A percentile compares a stretch with the other conserved stretches of the same genome.
Evolutionary conservation across 1,140 invertebrate genomes (phyloP).

Genomic region (Brachionus paranguensis): DNA sequence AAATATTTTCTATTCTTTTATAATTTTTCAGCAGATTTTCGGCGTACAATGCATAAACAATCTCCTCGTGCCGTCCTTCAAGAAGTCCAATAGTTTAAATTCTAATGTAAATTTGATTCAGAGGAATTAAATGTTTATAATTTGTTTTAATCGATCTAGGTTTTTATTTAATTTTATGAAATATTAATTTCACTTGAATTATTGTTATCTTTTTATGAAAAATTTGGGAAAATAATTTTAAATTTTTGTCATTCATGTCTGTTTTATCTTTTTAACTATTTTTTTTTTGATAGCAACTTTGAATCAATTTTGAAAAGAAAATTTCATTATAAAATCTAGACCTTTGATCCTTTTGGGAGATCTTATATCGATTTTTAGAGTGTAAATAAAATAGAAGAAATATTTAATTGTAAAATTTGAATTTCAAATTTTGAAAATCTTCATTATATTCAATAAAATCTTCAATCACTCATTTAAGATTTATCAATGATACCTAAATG

Average conservation of each 20-base stretch:
- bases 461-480: too few relatives aligned
- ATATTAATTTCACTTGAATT: not conserved
- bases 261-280: not conserved
- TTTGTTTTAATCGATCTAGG: not conserved
- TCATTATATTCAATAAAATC: too few relatives aligned
- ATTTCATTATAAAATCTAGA: not conserved
- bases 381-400: not conserved
- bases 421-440: not conserved
- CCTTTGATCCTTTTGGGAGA: not conserved
- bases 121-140: not conserved
- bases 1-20: not conserved
- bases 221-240: not conserved
- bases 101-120: not conserved
- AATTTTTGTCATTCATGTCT: not conserved
- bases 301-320: not conserved
- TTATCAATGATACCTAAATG: too few relatives aligned
- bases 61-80: not conserved
- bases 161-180: not conserved
- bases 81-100: slow-evolving; percentile 9
- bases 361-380: not conserved
- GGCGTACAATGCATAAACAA: slow-evolving; percentile 14
- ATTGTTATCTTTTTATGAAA: not conserved
- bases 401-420: not conserved
- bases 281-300: not conserved
- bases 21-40: slow-evolving; percentile 2